These are phyloP conservation scores for Crioceris asparagi DNA, from an alignment of 2,888 invertebrate species.

Conservation along the genomic window DNA sequence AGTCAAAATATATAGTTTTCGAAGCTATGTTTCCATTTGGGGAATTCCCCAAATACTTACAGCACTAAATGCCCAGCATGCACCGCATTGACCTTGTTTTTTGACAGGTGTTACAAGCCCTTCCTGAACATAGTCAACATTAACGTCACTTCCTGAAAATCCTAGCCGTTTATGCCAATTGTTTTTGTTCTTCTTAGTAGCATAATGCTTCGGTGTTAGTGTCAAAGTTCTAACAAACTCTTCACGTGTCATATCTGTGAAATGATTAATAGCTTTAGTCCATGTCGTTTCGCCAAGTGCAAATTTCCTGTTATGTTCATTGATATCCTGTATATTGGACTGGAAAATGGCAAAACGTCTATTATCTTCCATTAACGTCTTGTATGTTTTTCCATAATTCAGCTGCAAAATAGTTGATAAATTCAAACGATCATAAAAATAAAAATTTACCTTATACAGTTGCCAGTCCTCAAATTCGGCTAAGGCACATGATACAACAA, in stretches of 20 bases:
- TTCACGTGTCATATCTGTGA: conserved; percentile 8
- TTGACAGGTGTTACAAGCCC: conserved; percentile 82
- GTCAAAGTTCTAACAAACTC: conserved; percentile 2
- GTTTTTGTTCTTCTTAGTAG: too few relatives aligned
- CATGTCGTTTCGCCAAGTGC: conserved; percentile 1
- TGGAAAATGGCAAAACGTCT: conserved; percentile 7
- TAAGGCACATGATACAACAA: too few relatives aligned
- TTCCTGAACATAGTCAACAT: conserved; percentile 67
- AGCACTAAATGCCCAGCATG: conserved; percentile 86
- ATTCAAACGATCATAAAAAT: too few relatives aligned
- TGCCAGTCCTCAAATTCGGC: too few relatives aligned
- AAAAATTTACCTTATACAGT: too few relatives aligned
- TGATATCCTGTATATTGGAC: conserved; percentile 7
- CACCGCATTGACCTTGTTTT: conserved; percentile 82
- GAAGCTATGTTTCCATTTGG: too few relatives aligned
- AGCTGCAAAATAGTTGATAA: too few relatives aligned
- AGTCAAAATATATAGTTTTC: too few relatives aligned
- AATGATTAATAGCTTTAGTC: conserved; percentile 6
- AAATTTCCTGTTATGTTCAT: conserved; percentile 7
- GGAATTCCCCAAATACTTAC: too few relatives aligned
- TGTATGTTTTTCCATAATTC: conserved; percentile 4
- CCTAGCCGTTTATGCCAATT: too few relatives aligned
- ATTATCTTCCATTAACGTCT: conserved; percentile 3
- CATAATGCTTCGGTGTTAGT: not conserved
- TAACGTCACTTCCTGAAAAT: too few relatives aligned